Evolutionary conservation across 2,797 vertebrate genomes (phyloP).

Genomic region (Eleutherodactylus coqui): DNA sequence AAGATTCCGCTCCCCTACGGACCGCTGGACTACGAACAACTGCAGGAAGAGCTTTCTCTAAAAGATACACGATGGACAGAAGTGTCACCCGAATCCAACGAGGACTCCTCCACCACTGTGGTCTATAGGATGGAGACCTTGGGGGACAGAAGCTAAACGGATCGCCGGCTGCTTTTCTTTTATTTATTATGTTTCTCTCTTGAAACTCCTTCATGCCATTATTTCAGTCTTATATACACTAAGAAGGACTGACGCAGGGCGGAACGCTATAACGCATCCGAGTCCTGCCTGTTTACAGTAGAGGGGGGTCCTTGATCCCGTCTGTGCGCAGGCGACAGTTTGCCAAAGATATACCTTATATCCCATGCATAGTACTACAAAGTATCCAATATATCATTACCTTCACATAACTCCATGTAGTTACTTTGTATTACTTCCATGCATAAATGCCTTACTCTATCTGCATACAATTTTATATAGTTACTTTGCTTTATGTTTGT

Average conservation of each 20-base stretch:
- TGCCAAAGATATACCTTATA: neutral
- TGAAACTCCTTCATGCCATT: slow-evolving; percentile 59
- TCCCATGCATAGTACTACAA: too few species aligned
- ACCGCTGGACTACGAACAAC: slow-evolving; percentile 98
- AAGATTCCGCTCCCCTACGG: slow-evolving; percentile 91
- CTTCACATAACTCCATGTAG: too few species aligned
- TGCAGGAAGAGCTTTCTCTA: slow-evolving; percentile 97
- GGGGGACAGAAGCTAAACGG: slow-evolving; percentile 79
- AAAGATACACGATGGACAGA: slow-evolving; percentile 98
- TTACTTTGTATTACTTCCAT: too few species aligned
- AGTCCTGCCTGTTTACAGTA: neutral
- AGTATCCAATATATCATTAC: too few species aligned
- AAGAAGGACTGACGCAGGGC: slow-evolving; percentile 69
- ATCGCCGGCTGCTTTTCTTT: slow-evolving; percentile 71
- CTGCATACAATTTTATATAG: too few species aligned
- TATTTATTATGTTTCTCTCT: slow-evolving; percentile 59
- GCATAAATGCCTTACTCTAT: too few species aligned
- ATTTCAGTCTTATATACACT: slow-evolving; percentile 71
- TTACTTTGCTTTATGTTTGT: too few species aligned
- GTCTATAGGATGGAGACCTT: slow-evolving; percentile 97
- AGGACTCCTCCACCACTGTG: slow-evolving; percentile 97
- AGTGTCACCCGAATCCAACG: slow-evolving; percentile 92
- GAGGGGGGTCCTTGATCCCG: neutral
- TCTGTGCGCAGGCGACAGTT: neutral
- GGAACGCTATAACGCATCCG: slow-evolving; percentile 65